These are phyloP conservation scores for Eretmochelys imbricata DNA, from an alignment of 2,113 vertebrate genomes.

Conservation along the genomic window DNA sequence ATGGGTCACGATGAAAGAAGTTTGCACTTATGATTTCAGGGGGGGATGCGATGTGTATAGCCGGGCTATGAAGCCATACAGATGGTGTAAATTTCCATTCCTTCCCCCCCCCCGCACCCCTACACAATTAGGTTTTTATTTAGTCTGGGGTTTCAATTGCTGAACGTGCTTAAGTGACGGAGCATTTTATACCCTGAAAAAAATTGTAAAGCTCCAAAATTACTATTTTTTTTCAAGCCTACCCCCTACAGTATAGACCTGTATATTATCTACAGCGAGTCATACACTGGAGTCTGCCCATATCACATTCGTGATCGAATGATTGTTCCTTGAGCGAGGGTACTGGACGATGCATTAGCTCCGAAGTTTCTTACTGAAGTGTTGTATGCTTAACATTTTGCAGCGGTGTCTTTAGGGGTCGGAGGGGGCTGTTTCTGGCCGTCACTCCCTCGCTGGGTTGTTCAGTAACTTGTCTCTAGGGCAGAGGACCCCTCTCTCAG, in stretches of 20 bases:
- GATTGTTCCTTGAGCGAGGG: not conserved
- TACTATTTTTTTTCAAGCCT: not conserved
- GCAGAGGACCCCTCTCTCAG: not conserved
- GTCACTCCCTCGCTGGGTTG: not conserved
- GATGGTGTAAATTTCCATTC: not conserved
- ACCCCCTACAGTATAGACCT: not conserved
- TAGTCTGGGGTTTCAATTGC: not conserved
- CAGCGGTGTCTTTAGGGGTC: not conserved
- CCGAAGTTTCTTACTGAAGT: not conserved
- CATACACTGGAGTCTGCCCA: not conserved
- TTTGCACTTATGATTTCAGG: not conserved
- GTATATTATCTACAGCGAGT: not conserved
- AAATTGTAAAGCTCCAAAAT: too few species aligned
- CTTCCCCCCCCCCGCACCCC: fast-evolving
- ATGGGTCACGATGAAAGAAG: not conserved
- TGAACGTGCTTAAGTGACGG: too few species aligned
- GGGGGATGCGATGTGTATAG: not conserved
- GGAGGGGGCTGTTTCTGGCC: not conserved
- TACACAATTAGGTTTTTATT: not conserved
- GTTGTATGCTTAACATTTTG: not conserved
- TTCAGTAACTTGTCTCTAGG: not conserved
- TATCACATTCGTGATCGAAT: not conserved
- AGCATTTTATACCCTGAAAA: not conserved
- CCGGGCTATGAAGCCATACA: not conserved
- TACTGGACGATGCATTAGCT: not conserved